These are phyloP conservation scores for Magallana nippona DNA, from an alignment of 2,888 invertebrate species.

Conservation along the genomic window DNA sequence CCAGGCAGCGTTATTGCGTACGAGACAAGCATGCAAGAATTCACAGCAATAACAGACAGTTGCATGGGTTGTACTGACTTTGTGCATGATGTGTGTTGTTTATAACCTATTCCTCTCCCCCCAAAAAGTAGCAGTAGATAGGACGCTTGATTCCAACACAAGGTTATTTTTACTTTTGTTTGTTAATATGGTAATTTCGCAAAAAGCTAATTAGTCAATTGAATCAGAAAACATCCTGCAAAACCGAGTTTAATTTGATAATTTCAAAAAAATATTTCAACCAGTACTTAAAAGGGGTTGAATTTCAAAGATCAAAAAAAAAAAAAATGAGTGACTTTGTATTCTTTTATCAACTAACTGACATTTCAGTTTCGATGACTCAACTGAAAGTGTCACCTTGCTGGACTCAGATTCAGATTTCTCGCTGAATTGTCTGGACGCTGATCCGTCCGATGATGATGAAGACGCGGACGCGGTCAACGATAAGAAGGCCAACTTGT, in stretches of 20 bases:
- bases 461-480: background rate
- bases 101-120: background rate
- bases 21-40: background rate
- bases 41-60: background rate
- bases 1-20: background rate
- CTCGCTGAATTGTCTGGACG: background rate
- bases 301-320: too few relatives aligned
- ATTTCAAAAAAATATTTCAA: background rate
- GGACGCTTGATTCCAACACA: too few relatives aligned
- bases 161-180: too few relatives aligned
- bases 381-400: background rate
- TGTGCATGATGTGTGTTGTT: slow-evolving; percentile 20
- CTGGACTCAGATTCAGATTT: background rate
- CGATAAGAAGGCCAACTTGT: background rate
- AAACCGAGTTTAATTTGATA: background rate
- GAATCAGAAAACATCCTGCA: background rate
- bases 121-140: too few relatives aligned
- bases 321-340: slow-evolving; percentile 4
- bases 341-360: background rate
- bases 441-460: slow-evolving; percentile 2
- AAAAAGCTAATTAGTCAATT: background rate
- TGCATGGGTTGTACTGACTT: slow-evolving; percentile 11
- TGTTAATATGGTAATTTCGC: background rate
- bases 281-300: too few relatives aligned
- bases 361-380: background rate